Evolutionary conservation across 2,888 invertebrate genomes (phyloP).

Genomic region (Argynnis bischoffii): DNA sequence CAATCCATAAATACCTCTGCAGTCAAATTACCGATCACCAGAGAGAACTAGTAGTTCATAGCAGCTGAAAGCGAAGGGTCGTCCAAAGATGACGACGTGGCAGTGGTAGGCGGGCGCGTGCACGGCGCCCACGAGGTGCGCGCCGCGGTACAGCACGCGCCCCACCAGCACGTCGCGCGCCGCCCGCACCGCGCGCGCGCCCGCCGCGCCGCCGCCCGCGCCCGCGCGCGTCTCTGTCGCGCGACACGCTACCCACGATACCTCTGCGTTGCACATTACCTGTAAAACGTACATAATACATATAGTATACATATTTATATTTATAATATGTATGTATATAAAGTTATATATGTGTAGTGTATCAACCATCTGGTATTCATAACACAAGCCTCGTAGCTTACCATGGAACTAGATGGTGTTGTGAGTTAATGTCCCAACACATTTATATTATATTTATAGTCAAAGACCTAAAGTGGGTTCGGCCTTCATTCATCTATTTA

Average conservation of each 20-base stretch:
- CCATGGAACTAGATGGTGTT: too few species aligned
- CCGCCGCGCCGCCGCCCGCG: constrained; percentile 42
- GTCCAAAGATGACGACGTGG: constrained; percentile 65
- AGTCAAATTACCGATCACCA: constrained; percentile 29
- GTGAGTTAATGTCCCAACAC: too few species aligned
- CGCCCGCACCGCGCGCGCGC: constrained; percentile 58
- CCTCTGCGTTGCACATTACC: constrained; percentile 71
- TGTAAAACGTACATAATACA: constrained; percentile 32
- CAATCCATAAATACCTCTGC: not conserved
- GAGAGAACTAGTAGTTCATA: constrained; percentile 65
- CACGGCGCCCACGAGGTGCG: constrained; percentile 60
- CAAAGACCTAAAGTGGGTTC: too few species aligned
- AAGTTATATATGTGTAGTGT: too few species aligned
- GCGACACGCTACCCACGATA: constrained; percentile 50
- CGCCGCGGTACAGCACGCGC: constrained; percentile 58
- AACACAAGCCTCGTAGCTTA: too few species aligned
- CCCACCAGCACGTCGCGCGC: constrained; percentile 55
- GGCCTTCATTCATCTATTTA: too few species aligned
- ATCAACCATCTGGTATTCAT: too few species aligned
- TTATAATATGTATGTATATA: too few species aligned
- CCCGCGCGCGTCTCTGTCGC: constrained; percentile 53
- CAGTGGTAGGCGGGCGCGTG: constrained; percentile 61
- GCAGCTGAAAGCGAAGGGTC: constrained; percentile 72
- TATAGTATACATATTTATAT: too few species aligned
- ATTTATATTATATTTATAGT: too few species aligned